Percentiles rank a stretch among this genome's conserved stretches.
Evolutionary conservation across 2,113 vertebrate species (phyloP).

Genomic region (Morone chrysops): DNA sequence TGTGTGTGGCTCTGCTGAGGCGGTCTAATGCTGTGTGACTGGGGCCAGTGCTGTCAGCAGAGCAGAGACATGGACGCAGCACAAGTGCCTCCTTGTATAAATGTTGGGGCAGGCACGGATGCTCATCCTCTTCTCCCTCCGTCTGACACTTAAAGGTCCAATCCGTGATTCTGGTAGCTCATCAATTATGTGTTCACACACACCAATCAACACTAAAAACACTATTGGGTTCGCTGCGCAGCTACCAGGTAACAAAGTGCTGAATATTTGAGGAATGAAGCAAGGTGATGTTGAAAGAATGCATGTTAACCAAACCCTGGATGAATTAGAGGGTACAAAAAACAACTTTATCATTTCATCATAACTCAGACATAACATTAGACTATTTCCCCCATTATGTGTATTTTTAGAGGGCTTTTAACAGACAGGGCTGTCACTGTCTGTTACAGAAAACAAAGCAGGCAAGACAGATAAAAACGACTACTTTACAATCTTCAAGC

Average conservation of each 20-base stretch:
- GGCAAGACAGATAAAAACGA: slow-evolving; percentile 29
- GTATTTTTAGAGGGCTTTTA: slow-evolving; percentile 54
- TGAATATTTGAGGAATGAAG: neutral
- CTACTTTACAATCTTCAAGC: slow-evolving; percentile 12
- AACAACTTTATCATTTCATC: slow-evolving; percentile 11
- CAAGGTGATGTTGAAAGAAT: slow-evolving; percentile 9
- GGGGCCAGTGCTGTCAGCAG: slow-evolving; percentile 83
- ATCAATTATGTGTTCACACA: slow-evolving; percentile 52
- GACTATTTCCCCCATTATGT: neutral
- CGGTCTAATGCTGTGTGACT: slow-evolving; percentile 82
- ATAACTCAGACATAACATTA: neutral
- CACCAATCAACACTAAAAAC: neutral
- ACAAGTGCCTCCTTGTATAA: slow-evolving; percentile 84
- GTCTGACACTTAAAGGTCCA: slow-evolving; percentile 69
- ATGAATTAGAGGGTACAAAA: neutral
- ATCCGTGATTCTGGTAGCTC: slow-evolving; percentile 41
- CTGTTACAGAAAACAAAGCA: slow-evolving; percentile 46
- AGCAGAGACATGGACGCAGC: slow-evolving; percentile 83
- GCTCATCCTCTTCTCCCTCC: slow-evolving; percentile 59
- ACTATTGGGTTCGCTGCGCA: neutral
- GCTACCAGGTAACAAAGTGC: slow-evolving; percentile 20
- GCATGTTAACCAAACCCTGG: neutral
- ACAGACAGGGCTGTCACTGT: slow-evolving; percentile 34
- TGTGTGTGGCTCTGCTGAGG: slow-evolving; percentile 72
- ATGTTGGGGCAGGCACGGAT: slow-evolving; percentile 58